Percentiles rank a stretch among this genome's conserved stretches.
phyloP scores from a whole-genome alignment of 1,140 invertebrate genomes.

The Holotrichia oblita region DNA sequence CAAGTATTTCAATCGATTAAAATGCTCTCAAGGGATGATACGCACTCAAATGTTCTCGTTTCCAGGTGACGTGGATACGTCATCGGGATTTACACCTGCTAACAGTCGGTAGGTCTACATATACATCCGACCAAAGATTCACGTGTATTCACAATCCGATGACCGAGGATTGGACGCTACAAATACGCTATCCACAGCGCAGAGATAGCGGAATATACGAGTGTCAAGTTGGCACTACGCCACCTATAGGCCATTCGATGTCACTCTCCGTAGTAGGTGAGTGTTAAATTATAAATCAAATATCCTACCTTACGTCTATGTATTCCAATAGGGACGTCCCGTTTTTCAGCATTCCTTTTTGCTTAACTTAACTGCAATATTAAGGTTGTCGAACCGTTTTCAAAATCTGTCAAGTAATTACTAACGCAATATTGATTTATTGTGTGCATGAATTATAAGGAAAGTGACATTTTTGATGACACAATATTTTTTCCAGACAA shows the following conservation, averaged over 20 bases:
- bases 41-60: constrained; percentile 44
- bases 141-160: constrained; percentile 80
- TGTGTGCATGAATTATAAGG: no score
- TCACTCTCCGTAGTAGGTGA: constrained; percentile 86
- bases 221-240: constrained; percentile 90
- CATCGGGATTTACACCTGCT: constrained; percentile 89
- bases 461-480: no score
- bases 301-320: background rate
- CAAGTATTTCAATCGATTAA: no score
- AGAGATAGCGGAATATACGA: constrained; percentile 88
- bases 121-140: constrained; percentile 87
- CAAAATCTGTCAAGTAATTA: no score
- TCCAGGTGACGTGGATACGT: constrained; percentile 88
- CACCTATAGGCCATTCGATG: constrained; percentile 85
- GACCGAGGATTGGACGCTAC: constrained; percentile 83
- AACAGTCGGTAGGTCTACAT: constrained; percentile 85
- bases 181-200: constrained; percentile 79
- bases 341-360: no score
- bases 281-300: constrained; percentile 55
- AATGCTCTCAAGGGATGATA: no score
- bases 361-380: no score
- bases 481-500: no score
- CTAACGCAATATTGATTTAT: no score
- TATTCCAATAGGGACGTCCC: background rate
- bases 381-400: no score